phyloP scores from a whole-genome alignment of 2,113 vertebrate species.

The Forbesichthys agassizii region DNA sequence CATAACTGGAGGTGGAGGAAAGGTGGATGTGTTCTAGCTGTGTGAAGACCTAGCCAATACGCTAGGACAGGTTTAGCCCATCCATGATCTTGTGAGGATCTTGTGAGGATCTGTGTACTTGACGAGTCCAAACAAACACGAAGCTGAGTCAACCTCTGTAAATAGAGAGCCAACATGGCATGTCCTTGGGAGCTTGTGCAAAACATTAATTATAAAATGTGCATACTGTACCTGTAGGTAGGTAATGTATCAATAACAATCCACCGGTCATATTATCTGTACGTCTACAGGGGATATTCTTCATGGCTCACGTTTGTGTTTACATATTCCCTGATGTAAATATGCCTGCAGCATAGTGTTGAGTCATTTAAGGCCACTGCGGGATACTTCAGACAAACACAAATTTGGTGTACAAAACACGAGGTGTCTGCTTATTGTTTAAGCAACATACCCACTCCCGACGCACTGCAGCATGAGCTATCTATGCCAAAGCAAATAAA shows the following conservation, averaged over 20 bases:
- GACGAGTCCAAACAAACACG: background rate
- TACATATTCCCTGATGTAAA: conserved; percentile 5
- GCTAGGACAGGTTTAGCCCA: conserved; percentile 10
- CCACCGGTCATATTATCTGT: background rate
- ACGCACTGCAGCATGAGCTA: too few relatives aligned
- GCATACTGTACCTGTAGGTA: too few relatives aligned
- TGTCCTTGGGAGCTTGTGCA: too few relatives aligned
- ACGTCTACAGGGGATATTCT: conserved; percentile 13
- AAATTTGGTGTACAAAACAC: too few relatives aligned
- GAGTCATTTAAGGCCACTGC: too few relatives aligned
- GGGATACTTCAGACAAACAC: too few relatives aligned
- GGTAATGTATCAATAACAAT: too few relatives aligned
- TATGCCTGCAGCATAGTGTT: conserved; percentile 3
- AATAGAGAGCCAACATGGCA: too few relatives aligned
- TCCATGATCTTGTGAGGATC: background rate
- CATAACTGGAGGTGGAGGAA: conserved; percentile 54
- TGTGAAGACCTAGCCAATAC: conserved; percentile 18
- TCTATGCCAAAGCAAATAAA: too few relatives aligned
- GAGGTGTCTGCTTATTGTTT: too few relatives aligned
- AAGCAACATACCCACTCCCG: too few relatives aligned
- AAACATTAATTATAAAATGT: too few relatives aligned
- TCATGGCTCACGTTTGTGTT: conserved; percentile 30
- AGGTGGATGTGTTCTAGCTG: conserved; percentile 29
- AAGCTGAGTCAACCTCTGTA: background rate
- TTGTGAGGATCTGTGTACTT: background rate